Conservation (phyloP, 2,888 invertebrate species). For the Drosophila hawaiiensis region DNA sequence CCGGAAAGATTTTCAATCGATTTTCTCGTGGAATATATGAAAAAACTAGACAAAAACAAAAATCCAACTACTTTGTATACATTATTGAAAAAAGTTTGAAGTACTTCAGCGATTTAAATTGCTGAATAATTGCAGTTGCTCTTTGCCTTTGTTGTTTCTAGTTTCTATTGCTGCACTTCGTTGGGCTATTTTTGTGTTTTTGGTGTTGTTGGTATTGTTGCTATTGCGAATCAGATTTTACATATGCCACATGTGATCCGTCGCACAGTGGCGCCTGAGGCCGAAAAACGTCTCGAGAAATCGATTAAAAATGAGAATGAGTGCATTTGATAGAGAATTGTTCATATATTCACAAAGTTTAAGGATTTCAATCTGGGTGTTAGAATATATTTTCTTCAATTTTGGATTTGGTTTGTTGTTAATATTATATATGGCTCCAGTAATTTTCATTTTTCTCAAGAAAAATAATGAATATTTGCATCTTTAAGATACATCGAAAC, state of each 20-base stretch:
- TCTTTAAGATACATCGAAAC: background rate
- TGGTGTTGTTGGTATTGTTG: constrained; percentile 18
- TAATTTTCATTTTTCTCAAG: background rate
- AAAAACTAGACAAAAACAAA: constrained; percentile 28
- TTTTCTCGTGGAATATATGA: background rate
- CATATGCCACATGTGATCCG: constrained; percentile 41
- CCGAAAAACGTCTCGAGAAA: constrained; percentile 2
- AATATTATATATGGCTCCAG: background rate
- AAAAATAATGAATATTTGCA: background rate
- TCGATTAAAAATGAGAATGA: background rate
- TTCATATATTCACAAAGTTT: background rate
- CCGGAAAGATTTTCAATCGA: constrained; percentile 19
- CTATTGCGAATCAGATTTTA: constrained; percentile 43
- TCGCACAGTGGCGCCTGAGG: background rate
- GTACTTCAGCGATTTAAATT: constrained; percentile 71
- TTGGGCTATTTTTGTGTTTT: background rate
- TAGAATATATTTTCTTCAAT: background rate
- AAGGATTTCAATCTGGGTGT: background rate
- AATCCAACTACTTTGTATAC: constrained; percentile 38
- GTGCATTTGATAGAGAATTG: background rate
- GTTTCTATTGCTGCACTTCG: background rate
- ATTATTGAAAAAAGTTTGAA: constrained; percentile 64
- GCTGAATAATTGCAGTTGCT: constrained; percentile 76
- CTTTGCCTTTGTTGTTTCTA: constrained; percentile 33
- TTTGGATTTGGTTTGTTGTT: background rate